Base-by-base conservation (phyloP, 2,113 vertebrate genomes). In the Boulengeromyrus knoepffleri region DNA sequence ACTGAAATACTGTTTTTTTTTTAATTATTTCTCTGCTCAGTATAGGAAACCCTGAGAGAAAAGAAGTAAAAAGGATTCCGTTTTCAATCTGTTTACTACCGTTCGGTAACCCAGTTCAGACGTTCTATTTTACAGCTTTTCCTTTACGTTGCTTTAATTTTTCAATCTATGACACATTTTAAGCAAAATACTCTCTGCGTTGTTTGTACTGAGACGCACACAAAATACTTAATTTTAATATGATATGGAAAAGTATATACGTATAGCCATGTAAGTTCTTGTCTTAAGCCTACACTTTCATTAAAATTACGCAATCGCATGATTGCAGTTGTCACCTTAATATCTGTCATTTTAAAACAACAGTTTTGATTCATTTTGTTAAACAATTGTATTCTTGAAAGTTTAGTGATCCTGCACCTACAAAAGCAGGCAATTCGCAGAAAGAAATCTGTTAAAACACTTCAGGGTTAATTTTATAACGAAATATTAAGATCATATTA, bases 51-150 rank as follows among this genome's bases (percentile, higher is more conserved):
- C 47, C 4, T 52, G 47, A 52, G 27, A 21, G 88, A 19, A 19
- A 89, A 53, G 46, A 42, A 89, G 15, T 46, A 70, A n/a, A 6
- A 15, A 53, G 3, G 19, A 2, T 10, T 36, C 9, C 17, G 45
- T 85, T 85, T 45, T 85, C 21, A 47, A 12, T 83, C 36, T 45
- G 13, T 77, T 19, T 39, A 15, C 7, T 83, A 27, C 19, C 31
- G 10, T 83, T 89, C 49, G 17, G 66, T 53, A 89, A 89, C 47
- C 88, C 70, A 80, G 19, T 83, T 80, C 74, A 83, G 49, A 89
- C 70, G 66, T 74, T 46, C 46, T 80, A 13, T 45, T 77, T 88
- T 24, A 49, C 39, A 88, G 47, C 5, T 53, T 21, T 80, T 80
- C 70, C 70, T 45, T 52, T 77, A 47, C 62, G 47, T 46, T 50